Evolutionary conservation across 2,888 invertebrate species (phyloP).

Genomic region (Chrysotoxum bicinctum): DNA sequence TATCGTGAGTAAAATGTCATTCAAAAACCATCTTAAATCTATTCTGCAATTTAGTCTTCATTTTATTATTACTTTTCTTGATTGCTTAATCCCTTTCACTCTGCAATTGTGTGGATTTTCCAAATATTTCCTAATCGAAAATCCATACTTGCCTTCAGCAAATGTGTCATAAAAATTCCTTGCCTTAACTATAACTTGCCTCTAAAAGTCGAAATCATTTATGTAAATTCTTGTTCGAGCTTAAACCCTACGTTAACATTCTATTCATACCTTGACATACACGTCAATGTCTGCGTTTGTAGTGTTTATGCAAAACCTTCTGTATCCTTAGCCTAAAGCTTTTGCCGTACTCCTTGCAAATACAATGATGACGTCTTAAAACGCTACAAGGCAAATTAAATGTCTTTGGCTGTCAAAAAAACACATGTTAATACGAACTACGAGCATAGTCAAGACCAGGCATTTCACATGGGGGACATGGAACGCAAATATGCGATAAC

Average conservation of each 20-base stretch:
- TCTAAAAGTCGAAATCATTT: not conserved
- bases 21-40: too few relatives aligned
- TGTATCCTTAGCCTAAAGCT: not conserved
- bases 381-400: slow-evolving; percentile 20
- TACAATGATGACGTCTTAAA: slow-evolving; percentile 14
- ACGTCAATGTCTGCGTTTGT: not conserved
- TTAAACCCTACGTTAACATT: not conserved
- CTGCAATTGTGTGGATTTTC: too few relatives aligned
- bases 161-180: not conserved
- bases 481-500: slow-evolving; percentile 1
- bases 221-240: not conserved
- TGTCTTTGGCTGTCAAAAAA: slow-evolving; percentile 32
- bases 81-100: too few relatives aligned
- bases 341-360: not conserved
- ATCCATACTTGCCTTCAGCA: not conserved
- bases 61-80: too few relatives aligned
- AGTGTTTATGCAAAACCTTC: not conserved
- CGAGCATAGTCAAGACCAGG: not conserved
- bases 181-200: not conserved
- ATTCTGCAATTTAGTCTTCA: too few relatives aligned
- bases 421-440: slow-evolving; percentile 14
- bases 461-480: not conserved
- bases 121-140: not conserved
- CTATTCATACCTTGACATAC: not conserved
- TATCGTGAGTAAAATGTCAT: too few relatives aligned